Percentiles rank a stretch among this genome's conserved stretches.
Evolutionary conservation across 1,140 invertebrate genomes (phyloP).

Genomic region (Rhyacophila brunnea): DNA sequence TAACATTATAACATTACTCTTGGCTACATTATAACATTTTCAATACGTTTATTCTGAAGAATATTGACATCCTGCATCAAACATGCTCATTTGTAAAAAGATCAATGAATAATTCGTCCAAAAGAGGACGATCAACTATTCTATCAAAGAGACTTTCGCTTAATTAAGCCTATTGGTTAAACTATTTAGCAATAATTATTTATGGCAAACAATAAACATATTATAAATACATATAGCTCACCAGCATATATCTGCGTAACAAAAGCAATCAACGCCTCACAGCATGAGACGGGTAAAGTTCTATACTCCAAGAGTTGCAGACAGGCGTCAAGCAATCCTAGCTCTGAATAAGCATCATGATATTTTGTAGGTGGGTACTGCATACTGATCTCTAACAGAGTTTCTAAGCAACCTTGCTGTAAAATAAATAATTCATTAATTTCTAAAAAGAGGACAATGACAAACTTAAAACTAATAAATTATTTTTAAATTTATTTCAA

Average conservation of each 20-base stretch:
- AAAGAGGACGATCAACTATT: too few species aligned
- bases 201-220: too few species aligned
- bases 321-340: constrained; percentile 44
- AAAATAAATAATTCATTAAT: constrained; percentile 20
- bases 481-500: too few species aligned
- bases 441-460: neutral
- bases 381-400: constrained; percentile 40
- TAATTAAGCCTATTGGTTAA: too few species aligned
- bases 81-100: too few species aligned
- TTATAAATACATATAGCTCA: constrained; percentile 25
- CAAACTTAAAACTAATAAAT: neutral
- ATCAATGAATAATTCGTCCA: too few species aligned
- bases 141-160: too few species aligned
- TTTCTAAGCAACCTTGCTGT: constrained; percentile 50
- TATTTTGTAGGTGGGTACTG: constrained; percentile 46
- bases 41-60: too few species aligned
- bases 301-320: constrained; percentile 44
- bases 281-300: constrained; percentile 39
- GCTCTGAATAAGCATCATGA: constrained; percentile 39
- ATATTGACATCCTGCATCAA: too few species aligned
- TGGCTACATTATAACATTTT: too few species aligned
- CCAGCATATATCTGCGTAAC: constrained; percentile 47
- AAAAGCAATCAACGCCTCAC: constrained; percentile 42
- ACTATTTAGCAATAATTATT: neutral
- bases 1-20: too few species aligned